phyloP scores from a whole-genome alignment of 2,888 invertebrate genomes.

The Zeuzera pyrina region DNA sequence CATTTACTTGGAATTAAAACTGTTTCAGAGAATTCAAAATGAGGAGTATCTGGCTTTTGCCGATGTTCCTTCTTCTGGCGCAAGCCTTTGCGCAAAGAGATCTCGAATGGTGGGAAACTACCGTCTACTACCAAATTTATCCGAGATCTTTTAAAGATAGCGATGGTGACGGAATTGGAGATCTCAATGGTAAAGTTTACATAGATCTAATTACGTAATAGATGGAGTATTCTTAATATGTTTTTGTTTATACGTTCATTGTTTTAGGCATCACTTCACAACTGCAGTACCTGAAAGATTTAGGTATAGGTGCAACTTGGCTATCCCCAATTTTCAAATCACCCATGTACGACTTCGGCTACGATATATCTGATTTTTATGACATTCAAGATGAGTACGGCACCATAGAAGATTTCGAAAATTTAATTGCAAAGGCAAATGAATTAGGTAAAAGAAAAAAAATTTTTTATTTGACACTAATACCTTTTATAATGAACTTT shows the following conservation, averaged over 20 bases:
- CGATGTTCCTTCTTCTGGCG: constrained; percentile 28
- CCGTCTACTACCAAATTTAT: constrained; percentile 85
- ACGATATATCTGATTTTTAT: constrained; percentile 82
- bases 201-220: neutral
- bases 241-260: no score
- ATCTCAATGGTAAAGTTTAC: constrained; percentile 58
- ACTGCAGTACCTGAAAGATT: constrained; percentile 76
- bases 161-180: constrained; percentile 81
- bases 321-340: constrained; percentile 81
- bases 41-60: constrained; percentile 21
- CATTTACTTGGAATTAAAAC: no score
- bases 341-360: constrained; percentile 87
- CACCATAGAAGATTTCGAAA: constrained; percentile 80
- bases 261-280: constrained; percentile 73
- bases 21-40: constrained; percentile 10
- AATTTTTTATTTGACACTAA: no score
- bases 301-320: constrained; percentile 82
- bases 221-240: neutral
- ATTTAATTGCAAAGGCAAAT: constrained; percentile 70
- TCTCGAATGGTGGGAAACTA: constrained; percentile 83
- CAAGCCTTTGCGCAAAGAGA: constrained; percentile 27
- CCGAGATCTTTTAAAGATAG: constrained; percentile 87
- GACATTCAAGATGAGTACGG: constrained; percentile 81
- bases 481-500: no score
- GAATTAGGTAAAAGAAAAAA: constrained; percentile 42